Evolutionary conservation across 2,888 invertebrate genomes (phyloP).

Genomic region (Sepioteuthis lessoniana): DNA sequence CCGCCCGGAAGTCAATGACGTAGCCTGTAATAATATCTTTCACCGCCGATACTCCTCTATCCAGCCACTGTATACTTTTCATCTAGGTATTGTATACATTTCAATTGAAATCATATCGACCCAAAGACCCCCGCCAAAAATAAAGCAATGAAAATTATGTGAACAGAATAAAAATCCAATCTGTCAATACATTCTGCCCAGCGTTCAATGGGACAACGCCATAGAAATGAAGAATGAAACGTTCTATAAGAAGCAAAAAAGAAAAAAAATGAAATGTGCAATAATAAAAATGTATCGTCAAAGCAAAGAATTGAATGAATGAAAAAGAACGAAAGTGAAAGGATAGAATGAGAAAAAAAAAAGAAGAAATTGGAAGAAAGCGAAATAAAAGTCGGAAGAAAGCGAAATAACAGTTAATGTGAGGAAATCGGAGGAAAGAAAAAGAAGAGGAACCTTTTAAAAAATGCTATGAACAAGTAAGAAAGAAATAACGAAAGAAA

Average conservation of each 20-base stretch:
- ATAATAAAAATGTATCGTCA: too few species aligned
- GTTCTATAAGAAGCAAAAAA: background rate
- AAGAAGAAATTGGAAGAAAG: too few species aligned
- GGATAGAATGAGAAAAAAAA: too few species aligned
- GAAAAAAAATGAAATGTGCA: too few species aligned
- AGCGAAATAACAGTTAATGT: too few species aligned
- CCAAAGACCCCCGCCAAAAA: background rate
- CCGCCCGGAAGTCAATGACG: background rate
- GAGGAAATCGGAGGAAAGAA: too few species aligned
- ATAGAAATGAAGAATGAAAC: slow-evolving; percentile 2
- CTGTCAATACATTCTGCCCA: background rate
- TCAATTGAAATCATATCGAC: background rate
- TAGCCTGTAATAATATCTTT: background rate
- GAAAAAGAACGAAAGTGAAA: too few species aligned
- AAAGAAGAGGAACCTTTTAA: too few species aligned
- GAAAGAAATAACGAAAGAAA: too few species aligned
- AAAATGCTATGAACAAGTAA: too few species aligned
- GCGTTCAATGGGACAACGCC: background rate
- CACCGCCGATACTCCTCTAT: background rate
- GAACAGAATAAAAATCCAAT: background rate
- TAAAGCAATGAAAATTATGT: background rate
- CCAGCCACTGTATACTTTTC: background rate
- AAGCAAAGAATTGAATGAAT: too few species aligned
- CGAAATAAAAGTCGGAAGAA: too few species aligned
- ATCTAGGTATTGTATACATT: background rate